A percentile compares a stretch with the other conserved stretches of the same genome.
phyloP scores from a whole-genome alignment of 2,888 invertebrate genomes.

The Melanotus villosus region DNA sequence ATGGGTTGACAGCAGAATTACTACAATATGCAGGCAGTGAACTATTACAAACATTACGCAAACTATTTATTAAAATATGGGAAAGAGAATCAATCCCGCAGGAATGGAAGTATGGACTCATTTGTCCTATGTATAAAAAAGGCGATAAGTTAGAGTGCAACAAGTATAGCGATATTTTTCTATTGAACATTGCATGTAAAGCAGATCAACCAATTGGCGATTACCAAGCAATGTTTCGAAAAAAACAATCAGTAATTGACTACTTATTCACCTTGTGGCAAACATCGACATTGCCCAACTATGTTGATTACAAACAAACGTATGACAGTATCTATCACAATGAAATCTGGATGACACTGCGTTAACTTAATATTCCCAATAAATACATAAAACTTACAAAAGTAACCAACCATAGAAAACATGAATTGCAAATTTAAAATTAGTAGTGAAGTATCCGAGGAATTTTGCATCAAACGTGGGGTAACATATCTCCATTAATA shows the following conservation, averaged over 20 bases:
- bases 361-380: no score
- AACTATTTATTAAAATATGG: conserved; percentile 2
- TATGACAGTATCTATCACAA: neutral
- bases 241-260: neutral
- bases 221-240: neutral
- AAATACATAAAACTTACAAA: no score
- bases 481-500: no score
- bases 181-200: neutral
- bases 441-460: no score
- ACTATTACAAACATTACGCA: neutral
- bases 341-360: no score
- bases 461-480: no score
- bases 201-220: neutral
- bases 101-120: neutral
- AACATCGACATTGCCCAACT: neutral
- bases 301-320: neutral
- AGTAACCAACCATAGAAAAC: no score
- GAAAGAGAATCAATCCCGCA: neutral
- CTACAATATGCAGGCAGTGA: neutral
- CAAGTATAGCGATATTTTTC: neutral
- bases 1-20: neutral
- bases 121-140: neutral
- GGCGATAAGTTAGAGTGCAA: neutral
- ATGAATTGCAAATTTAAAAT: no score
- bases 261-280: neutral